phyloP scores from a whole-genome alignment of 2,113 vertebrate genomes.

The Neogobius melanostomus region DNA sequence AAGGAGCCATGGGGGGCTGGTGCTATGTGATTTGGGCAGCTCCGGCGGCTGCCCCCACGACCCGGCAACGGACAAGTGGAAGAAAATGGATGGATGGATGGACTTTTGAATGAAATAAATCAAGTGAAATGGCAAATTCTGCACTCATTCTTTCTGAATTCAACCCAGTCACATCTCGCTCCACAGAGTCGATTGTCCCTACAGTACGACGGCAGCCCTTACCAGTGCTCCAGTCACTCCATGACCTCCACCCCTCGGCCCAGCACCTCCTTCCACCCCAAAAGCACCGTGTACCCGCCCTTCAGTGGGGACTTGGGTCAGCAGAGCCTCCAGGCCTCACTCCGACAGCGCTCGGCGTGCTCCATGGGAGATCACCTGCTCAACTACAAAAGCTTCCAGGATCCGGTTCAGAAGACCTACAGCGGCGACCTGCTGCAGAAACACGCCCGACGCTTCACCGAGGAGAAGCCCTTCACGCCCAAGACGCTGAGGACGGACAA shows the following conservation, averaged over 20 bases:
- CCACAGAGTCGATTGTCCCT: slow-evolving; percentile 65
- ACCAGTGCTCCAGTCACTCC: slow-evolving; percentile 58
- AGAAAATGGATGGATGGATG: too few species aligned
- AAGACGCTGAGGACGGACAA: slow-evolving; percentile 87
- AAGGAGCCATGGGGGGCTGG: too few species aligned
- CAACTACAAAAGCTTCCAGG: slow-evolving; percentile 66
- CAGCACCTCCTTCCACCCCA: slow-evolving; percentile 67
- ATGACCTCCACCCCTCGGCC: slow-evolving; percentile 61
- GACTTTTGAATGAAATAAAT: too few species aligned
- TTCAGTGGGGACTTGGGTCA: slow-evolving; percentile 34
- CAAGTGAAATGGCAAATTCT: too few species aligned
- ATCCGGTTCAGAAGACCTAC: slow-evolving; percentile 72
- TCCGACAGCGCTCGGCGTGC: slow-evolving; percentile 36
- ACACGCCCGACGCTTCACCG: slow-evolving; percentile 84
- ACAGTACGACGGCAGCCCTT: slow-evolving; percentile 57
- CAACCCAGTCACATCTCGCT: background rate
- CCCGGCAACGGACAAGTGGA: too few species aligned
- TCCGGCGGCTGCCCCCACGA: too few species aligned
- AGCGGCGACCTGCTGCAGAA: slow-evolving; percentile 86
- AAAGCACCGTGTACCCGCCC: slow-evolving; percentile 66
- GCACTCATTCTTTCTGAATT: background rate
- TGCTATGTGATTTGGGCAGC: too few species aligned
- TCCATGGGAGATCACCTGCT: slow-evolving; percentile 38
- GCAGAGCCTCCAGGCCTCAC: slow-evolving; percentile 36
- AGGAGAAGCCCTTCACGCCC: slow-evolving; percentile 84